These are phyloP conservation scores for Labeo calbasu DNA, from an alignment of 2,797 vertebrate genomes.

Conservation along the genomic window DNA sequence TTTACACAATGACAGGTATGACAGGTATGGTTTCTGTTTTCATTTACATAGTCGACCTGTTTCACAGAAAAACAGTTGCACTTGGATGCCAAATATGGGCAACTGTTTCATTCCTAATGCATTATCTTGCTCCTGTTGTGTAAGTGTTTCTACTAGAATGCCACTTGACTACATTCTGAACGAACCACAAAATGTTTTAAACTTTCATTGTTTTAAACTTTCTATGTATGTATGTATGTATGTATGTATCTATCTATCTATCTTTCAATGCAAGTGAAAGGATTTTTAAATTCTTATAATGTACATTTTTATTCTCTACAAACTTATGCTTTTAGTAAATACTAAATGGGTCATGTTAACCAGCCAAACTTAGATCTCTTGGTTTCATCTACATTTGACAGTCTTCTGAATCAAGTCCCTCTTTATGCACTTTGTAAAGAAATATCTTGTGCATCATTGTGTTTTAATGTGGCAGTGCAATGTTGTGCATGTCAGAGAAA, in stretches of 20 bases:
- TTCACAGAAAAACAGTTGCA: not conserved
- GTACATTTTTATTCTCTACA: not conserved
- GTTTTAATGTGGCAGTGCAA: not conserved
- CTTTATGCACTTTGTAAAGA: not conserved
- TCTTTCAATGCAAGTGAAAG: not conserved
- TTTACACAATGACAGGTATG: not conserved
- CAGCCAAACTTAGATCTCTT: not conserved
- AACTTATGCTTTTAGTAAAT: not conserved
- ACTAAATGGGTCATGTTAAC: not conserved
- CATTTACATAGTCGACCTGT: not conserved
- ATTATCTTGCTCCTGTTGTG: constrained; percentile 1
- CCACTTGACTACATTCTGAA: constrained; percentile 40
- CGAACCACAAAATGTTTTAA: not conserved
- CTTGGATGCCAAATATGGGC: not conserved
- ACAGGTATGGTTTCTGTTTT: not conserved
- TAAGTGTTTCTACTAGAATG: constrained; percentile 6
- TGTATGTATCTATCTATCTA: too few relatives aligned
- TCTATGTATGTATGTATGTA: too few relatives aligned
- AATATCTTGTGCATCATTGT: constrained; percentile 6
- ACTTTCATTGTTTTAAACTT: too few relatives aligned
- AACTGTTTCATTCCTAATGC: not conserved
- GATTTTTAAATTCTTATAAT: not conserved
- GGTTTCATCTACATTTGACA: not conserved
- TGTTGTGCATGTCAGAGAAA: not conserved
- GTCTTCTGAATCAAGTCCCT: not conserved